Evolutionary conservation across 2,113 vertebrate species (phyloP).

Genomic region (Megaceryle maxima): DNA sequence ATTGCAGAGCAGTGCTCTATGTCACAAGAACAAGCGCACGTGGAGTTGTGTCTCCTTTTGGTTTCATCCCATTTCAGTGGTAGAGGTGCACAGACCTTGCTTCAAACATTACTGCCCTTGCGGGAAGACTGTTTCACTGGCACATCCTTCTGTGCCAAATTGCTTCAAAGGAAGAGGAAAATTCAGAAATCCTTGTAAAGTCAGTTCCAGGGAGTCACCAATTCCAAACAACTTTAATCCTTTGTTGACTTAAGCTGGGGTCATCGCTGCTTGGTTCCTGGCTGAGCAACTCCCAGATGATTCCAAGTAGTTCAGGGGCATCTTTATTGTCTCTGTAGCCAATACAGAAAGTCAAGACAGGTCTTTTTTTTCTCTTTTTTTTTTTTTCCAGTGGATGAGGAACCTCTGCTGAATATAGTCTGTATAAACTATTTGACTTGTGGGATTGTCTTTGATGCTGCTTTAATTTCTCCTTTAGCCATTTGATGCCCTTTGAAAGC

Average conservation of each 20-base stretch:
- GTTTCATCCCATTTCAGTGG: too few species aligned
- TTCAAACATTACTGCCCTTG: background rate
- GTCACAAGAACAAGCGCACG: background rate
- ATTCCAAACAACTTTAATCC: background rate
- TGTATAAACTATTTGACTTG: background rate
- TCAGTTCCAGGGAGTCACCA: background rate
- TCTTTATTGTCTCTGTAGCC: background rate
- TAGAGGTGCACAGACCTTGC: rapidly evolving
- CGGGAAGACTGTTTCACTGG: background rate
- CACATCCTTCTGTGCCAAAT: background rate
- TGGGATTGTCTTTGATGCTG: background rate
- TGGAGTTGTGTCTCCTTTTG: too few species aligned
- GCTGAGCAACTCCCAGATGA: background rate
- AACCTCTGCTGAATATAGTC: background rate
- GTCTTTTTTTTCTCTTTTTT: background rate
- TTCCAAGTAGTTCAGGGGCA: background rate
- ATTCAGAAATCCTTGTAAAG: background rate
- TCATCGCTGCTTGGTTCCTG: background rate
- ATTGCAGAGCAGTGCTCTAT: background rate
- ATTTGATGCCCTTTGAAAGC: slow-evolving; percentile 1
- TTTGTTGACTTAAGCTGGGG: background rate
- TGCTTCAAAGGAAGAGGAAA: background rate
- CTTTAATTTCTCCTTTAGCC: background rate
- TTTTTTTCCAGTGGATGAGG: background rate
- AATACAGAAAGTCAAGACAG: background rate